Evolutionary conservation across 2,113 vertebrate genomes (phyloP).

Genomic region (Gnathonemus longibarbis): DNA sequence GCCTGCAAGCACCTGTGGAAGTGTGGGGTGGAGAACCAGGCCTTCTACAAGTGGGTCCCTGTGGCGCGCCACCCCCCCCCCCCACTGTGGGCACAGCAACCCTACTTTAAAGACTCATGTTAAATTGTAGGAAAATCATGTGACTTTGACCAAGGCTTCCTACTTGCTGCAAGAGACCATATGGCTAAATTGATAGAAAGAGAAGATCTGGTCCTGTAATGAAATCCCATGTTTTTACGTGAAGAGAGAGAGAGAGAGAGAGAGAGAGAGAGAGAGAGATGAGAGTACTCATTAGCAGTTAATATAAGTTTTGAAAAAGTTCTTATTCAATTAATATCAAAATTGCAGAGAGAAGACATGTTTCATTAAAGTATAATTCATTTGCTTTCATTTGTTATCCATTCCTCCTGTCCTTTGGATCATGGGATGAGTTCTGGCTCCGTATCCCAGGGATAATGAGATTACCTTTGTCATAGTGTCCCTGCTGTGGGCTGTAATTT

Average conservation of each 20-base stretch:
- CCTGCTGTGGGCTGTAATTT: not conserved
- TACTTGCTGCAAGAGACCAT: not conserved
- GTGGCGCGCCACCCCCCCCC: not conserved
- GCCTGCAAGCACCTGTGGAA: constrained; percentile 99
- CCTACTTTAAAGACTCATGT: not conserved
- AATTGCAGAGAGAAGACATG: not conserved
- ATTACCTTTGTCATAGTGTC: not conserved
- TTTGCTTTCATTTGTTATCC: not conserved
- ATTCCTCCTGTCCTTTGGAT: not conserved
- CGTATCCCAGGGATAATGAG: not conserved
- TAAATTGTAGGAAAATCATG: not conserved
- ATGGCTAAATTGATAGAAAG: not conserved
- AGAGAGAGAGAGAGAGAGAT: no score
- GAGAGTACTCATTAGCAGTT: not conserved
- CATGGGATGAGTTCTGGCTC: not conserved
- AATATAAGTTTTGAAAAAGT: not conserved
- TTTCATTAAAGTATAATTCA: not conserved
- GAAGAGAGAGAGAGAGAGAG: not conserved
- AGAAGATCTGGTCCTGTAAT: not conserved
- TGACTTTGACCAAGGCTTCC: not conserved
- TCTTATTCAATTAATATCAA: not conserved
- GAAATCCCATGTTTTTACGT: not conserved
- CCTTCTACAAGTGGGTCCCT: constrained; percentile 92
- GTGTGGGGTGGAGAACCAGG: constrained; percentile 95
- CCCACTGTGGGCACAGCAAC: not conserved